A percentile compares a stretch with the other conserved stretches of the same genome.
These are phyloP conservation scores for Tamias sibiricus DNA, from an alignment of 2,113 vertebrate species.

Conservation along the genomic window DNA sequence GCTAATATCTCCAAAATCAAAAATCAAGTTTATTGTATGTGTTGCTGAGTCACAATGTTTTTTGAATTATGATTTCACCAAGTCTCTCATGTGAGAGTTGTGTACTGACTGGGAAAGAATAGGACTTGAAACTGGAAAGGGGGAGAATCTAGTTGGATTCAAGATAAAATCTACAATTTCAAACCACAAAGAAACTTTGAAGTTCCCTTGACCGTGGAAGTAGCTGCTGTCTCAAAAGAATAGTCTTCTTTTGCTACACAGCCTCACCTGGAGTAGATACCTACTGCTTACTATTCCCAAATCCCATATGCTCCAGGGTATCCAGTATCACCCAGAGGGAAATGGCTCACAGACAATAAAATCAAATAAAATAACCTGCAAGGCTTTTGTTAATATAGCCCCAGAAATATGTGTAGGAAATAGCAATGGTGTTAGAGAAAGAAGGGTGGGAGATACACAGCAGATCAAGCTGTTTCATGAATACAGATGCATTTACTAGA, in stretches of 20 bases:
- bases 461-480: neutral
- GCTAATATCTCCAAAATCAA: neutral
- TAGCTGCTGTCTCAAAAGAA: neutral
- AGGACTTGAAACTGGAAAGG: neutral
- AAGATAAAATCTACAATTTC: neutral
- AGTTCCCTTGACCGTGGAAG: neutral
- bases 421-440: neutral
- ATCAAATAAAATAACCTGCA: neutral
- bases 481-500: neutral
- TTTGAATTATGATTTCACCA: neutral
- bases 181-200: neutral
- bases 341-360: neutral
- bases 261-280: neutral
- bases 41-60: neutral
- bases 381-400: neutral
- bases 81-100: neutral
- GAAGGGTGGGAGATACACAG: neutral
- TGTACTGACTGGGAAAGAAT: neutral
- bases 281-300: neutral
- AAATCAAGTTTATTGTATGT: neutral
- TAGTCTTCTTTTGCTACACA: neutral
- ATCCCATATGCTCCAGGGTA: neutral
- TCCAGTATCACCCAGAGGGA: neutral
- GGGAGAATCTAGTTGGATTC: neutral
- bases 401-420: neutral